A percentile compares a stretch with the other conserved stretches of the same genome.
These are phyloP conservation scores for Pyrgus malvae DNA, from an alignment of 2,888 invertebrate genomes.

Conservation along the genomic window DNA sequence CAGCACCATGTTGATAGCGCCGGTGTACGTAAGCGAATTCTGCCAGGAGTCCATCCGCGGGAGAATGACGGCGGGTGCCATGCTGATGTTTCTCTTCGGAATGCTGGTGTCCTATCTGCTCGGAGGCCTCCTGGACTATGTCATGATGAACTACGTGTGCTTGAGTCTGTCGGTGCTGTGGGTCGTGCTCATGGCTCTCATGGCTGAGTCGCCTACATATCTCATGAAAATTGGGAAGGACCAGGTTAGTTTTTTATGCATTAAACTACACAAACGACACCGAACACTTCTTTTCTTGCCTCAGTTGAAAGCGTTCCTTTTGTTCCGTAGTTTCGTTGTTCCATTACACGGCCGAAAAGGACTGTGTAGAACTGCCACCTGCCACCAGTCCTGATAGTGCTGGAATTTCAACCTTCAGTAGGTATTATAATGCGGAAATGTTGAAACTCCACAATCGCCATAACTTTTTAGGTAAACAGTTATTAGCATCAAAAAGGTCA, in stretches of 20 bases:
- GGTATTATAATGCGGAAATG: no score
- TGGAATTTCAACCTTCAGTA: no score
- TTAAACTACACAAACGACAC: no score
- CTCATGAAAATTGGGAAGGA: slow-evolving; percentile 57
- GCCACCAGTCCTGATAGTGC: no score
- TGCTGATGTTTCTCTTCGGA: slow-evolving; percentile 55
- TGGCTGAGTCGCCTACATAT: slow-evolving; percentile 58
- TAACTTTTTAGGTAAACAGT: no score
- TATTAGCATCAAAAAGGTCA: no score
- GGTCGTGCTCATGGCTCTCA: slow-evolving; percentile 38
- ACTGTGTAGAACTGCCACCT: no score
- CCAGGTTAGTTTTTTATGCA: slow-evolving; percentile 44
- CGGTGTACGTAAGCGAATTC: slow-evolving; percentile 59
- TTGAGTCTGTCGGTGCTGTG: slow-evolving; percentile 44
- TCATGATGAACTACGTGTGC: slow-evolving; percentile 50
- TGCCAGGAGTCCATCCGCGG: slow-evolving; percentile 63
- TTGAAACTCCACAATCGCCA: no score
- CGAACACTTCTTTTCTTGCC: no score
- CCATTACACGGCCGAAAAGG: no score
- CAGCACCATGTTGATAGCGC: slow-evolving; percentile 46
- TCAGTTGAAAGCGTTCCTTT: no score
- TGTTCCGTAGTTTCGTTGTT: no score
- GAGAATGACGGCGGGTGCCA: slow-evolving; percentile 50
- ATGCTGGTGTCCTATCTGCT: slow-evolving; percentile 57
- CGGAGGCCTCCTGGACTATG: slow-evolving; percentile 54